Evolutionary conservation across 2,113 vertebrate genomes (phyloP).

Genomic region (Rhea pennata): DNA sequence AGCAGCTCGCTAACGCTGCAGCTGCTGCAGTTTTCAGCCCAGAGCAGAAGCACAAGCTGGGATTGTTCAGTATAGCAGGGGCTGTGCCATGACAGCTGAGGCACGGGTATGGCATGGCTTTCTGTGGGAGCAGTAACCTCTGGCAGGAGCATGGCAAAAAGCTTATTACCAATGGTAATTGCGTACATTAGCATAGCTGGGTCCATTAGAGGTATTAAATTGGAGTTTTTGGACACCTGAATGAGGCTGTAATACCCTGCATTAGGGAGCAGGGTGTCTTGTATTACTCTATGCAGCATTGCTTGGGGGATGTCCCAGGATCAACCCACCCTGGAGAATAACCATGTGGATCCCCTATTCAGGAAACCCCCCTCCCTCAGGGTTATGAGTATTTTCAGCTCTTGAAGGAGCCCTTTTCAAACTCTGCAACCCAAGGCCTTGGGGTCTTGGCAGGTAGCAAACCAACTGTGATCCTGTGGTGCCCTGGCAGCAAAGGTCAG

Average conservation of each 20-base stretch:
- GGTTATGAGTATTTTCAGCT: background rate
- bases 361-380: background rate
- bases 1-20: background rate
- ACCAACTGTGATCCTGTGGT: background rate
- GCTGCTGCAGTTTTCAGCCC: background rate
- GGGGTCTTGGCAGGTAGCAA: background rate
- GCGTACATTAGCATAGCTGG: accelerated
- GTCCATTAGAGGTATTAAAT: background rate
- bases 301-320: background rate
- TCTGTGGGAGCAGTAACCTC: background rate
- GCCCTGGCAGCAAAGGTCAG: background rate
- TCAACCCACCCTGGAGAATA: background rate
- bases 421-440: background rate
- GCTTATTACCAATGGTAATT: background rate
- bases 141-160: background rate
- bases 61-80: accelerated
- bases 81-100: accelerated
- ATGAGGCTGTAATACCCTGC: background rate
- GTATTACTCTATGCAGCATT: background rate
- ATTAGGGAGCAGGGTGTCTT: background rate
- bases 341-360: background rate
- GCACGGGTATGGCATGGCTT: background rate
- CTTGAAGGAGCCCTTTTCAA: background rate
- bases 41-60: background rate
- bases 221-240: background rate